These are phyloP conservation scores for Drosophila biarmipes DNA, from an alignment of 1,140 invertebrate species.

Conservation along the genomic window DNA sequence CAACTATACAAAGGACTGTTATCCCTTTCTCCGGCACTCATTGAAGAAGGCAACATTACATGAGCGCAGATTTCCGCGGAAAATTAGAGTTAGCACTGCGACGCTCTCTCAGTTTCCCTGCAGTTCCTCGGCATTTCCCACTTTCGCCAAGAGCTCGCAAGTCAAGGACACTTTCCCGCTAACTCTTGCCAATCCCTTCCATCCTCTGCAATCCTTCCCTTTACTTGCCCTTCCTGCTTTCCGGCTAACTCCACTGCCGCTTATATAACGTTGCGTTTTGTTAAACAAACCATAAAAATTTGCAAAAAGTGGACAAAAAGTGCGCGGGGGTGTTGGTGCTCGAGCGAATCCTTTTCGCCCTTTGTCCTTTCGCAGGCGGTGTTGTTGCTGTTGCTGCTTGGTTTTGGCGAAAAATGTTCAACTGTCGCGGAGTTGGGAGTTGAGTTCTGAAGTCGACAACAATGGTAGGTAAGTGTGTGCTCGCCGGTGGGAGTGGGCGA, in stretches of 20 bases:
- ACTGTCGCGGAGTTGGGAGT: slow-evolving; percentile 49
- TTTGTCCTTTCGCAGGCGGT: slow-evolving; percentile 22
- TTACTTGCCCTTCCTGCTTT: slow-evolving; percentile 28
- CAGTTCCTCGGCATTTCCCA: slow-evolving; percentile 1
- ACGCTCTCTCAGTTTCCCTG: background rate
- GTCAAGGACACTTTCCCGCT: slow-evolving; percentile 49
- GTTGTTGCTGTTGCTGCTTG: slow-evolving; percentile 13
- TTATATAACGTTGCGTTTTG: slow-evolving; percentile 76
- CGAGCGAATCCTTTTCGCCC: slow-evolving; percentile 66
- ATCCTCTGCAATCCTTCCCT: slow-evolving; percentile 24
- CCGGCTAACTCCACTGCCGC: slow-evolving; percentile 47
- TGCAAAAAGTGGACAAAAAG: slow-evolving; percentile 44
- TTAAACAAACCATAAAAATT: slow-evolving; percentile 82
- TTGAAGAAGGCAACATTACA: slow-evolving; percentile 30
- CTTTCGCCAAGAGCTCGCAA: background rate
- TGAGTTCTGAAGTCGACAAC: slow-evolving; percentile 48
- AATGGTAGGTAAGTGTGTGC: slow-evolving; percentile 48
- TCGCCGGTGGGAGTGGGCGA: slow-evolving; percentile 2
- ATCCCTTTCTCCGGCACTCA: slow-evolving; percentile 15
- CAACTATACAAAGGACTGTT: slow-evolving; percentile 5
- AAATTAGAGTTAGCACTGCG: slow-evolving; percentile 37
- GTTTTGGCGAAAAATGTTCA: slow-evolving; percentile 35
- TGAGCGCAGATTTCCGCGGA: slow-evolving; percentile 29
- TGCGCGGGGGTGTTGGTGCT: slow-evolving; percentile 55
- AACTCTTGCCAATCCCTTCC: slow-evolving; percentile 43